Evolutionary conservation across 2,797 vertebrate species (phyloP).

Genomic region (Halcyon chelicuti): DNA sequence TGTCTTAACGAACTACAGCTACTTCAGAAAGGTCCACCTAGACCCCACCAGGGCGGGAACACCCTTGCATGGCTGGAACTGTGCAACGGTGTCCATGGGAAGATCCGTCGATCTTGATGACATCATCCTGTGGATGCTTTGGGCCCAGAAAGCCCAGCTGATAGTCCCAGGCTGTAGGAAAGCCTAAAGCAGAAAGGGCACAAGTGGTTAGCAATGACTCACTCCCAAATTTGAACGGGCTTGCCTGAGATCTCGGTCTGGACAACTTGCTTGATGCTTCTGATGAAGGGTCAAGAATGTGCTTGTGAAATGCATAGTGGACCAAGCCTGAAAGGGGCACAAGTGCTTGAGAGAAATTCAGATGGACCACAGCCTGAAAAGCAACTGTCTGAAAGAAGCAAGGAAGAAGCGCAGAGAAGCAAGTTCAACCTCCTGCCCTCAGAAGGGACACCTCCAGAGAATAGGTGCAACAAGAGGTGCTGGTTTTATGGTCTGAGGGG

Average conservation of each 20-base stretch:
- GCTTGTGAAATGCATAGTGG: neutral
- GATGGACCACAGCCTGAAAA: neutral
- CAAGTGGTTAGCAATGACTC: neutral
- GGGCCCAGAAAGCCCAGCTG: neutral
- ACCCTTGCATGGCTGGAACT: neutral
- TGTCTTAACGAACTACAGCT: neutral
- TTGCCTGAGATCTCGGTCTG: neutral
- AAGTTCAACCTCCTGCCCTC: neutral
- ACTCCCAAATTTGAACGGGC: neutral
- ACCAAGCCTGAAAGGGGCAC: rapidly evolving
- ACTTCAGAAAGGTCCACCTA: neutral
- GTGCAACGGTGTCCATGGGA: neutral
- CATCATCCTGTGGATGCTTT: neutral
- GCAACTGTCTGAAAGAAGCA: neutral
- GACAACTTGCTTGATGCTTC: neutral
- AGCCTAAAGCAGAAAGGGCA: neutral
- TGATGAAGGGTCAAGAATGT: neutral
- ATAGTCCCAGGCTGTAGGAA: neutral
- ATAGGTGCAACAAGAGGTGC: neutral
- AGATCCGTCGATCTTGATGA: neutral
- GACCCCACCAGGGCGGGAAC: neutral
- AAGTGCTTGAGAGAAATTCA: neutral
- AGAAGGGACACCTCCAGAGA: neutral
- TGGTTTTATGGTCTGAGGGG: neutral
- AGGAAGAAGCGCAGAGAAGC: neutral